phyloP scores from a whole-genome alignment of 2,797 vertebrate genomes.

The Anolis apletophallus region DNA sequence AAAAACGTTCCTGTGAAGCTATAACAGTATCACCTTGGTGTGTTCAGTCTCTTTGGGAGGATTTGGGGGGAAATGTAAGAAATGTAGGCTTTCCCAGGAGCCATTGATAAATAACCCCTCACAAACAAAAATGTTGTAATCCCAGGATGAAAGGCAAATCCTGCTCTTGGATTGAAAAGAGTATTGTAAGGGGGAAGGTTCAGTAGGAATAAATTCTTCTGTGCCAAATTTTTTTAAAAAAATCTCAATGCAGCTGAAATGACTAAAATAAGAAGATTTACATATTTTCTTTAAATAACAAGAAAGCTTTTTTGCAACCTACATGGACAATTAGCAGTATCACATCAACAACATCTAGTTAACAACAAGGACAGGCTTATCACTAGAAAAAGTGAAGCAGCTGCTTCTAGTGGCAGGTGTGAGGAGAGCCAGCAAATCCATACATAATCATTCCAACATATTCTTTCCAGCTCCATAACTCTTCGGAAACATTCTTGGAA shows the following conservation, averaged over 20 bases:
- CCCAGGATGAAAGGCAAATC: neutral
- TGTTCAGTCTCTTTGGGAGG: neutral
- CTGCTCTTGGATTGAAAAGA: neutral
- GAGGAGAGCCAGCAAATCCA: neutral
- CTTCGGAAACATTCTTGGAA: too few relatives aligned
- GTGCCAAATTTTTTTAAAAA: slow-evolving; percentile 7
- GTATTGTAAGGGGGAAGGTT: neutral
- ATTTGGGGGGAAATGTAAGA: neutral
- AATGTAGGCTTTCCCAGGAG: neutral
- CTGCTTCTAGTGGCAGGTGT: neutral
- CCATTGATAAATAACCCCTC: neutral
- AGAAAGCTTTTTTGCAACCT: neutral
- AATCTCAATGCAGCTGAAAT: neutral
- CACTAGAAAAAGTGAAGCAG: neutral
- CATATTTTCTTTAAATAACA: neutral
- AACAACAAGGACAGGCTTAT: neutral
- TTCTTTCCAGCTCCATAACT: neutral
- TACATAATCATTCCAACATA: neutral
- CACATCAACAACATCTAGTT: neutral
- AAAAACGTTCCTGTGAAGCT: neutral
- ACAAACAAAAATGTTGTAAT: slow-evolving; percentile 13
- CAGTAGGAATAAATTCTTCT: neutral
- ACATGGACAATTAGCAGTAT: neutral
- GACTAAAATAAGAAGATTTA: neutral
- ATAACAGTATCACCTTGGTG: neutral